phyloP scores from a whole-genome alignment of 2,888 invertebrate genomes.

The Caenorhabditis sinica region DNA sequence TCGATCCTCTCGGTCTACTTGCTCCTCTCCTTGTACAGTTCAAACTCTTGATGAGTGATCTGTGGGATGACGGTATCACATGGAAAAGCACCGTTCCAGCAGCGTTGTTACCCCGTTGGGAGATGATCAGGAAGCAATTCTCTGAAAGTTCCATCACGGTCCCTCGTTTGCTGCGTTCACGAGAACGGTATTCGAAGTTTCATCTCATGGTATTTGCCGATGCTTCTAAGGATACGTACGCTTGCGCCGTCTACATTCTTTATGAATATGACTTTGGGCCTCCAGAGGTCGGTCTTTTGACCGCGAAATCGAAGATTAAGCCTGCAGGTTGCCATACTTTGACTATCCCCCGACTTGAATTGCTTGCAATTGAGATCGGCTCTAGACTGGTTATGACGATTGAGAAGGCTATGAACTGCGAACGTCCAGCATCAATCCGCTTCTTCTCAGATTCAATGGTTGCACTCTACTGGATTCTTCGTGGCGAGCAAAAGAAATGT shows the following conservation, averaged over 20 bases:
- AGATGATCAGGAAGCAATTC: not conserved
- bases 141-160: not conserved
- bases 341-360: not conserved
- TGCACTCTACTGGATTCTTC: not conserved
- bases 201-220: not conserved
- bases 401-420: not conserved
- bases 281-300: not conserved
- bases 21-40: not conserved
- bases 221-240: conserved; percentile 1
- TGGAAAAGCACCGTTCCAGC: not conserved
- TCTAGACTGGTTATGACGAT: not conserved
- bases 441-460: not conserved
- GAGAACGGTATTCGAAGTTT: not conserved
- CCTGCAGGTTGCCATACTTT: not conserved
- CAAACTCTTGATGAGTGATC: not conserved
- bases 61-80: not conserved
- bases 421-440: not conserved
- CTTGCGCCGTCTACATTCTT: not conserved
- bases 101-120: not conserved
- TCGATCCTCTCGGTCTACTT: not conserved
- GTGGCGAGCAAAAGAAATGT: not conserved
- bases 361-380: not conserved
- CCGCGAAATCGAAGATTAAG: not conserved
- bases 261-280: not conserved
- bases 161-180: not conserved